Evolutionary conservation across 2,797 vertebrate genomes (phyloP).

Genomic region (Sardinella longiceps): DNA sequence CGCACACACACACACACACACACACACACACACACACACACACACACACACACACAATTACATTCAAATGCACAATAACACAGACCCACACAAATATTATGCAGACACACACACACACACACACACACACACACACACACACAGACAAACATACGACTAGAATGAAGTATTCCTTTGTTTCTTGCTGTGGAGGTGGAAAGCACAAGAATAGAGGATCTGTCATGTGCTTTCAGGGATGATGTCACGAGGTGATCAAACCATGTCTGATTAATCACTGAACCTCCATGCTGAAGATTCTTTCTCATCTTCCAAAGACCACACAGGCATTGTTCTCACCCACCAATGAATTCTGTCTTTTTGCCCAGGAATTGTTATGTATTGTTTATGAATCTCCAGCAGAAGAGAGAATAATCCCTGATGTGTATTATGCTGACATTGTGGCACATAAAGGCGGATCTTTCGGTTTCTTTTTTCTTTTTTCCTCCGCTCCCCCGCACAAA

Average conservation of each 20-base stretch:
- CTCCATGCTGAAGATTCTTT: slow-evolving; percentile 59
- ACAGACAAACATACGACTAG: slow-evolving; percentile 13
- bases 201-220: slow-evolving; percentile 67
- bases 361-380: background rate
- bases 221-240: slow-evolving; percentile 60
- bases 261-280: slow-evolving; percentile 67
- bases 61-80: background rate
- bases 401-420: slow-evolving; percentile 9
- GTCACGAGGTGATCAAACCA: slow-evolving; percentile 56
- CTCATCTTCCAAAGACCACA: slow-evolving; percentile 62
- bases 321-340: slow-evolving; percentile 46
- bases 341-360: slow-evolving; percentile 24
- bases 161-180: slow-evolving; percentile 51
- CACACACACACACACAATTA: background rate
- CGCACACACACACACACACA: background rate
- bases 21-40: slow-evolving; percentile 36
- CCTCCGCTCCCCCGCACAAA: background rate
- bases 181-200: slow-evolving; percentile 57
- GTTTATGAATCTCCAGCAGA: background rate
- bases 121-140: background rate
- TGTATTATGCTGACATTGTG: background rate
- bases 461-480: background rate
- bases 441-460: slow-evolving; percentile 5
- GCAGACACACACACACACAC: background rate
- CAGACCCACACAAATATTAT: background rate